phyloP scores from a whole-genome alignment of 2,888 invertebrate genomes.

The Glyphotaelius pellucidus region DNA sequence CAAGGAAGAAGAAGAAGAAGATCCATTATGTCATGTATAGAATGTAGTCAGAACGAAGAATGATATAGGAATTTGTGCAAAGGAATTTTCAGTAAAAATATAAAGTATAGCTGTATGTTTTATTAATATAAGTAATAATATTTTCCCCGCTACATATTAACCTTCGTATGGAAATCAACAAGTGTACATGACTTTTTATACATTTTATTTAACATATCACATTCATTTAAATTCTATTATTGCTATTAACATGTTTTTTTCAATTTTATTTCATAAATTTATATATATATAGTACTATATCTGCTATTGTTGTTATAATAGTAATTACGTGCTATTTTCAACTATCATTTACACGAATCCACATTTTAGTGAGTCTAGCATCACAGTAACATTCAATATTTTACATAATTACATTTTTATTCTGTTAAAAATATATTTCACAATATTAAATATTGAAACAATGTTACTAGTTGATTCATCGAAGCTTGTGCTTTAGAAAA shows the following conservation, averaged over 20 bases:
- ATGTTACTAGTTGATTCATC: background rate
- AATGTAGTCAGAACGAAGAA: background rate
- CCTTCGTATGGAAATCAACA: conserved; percentile 19
- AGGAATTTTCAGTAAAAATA: background rate
- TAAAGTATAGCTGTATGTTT: background rate
- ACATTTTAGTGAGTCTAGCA: conserved; percentile 46
- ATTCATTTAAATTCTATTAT: conserved; percentile 60
- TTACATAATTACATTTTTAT: conserved; percentile 19
- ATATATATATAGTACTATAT: conserved; percentile 2
- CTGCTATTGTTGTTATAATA: background rate
- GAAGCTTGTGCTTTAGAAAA: background rate
- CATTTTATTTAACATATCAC: conserved; percentile 56
- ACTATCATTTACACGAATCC: conserved; percentile 36
- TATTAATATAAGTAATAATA: background rate
- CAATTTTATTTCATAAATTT: background rate
- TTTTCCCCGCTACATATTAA: background rate
- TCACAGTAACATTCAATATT: conserved; percentile 48
- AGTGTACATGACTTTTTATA: conserved; percentile 24
- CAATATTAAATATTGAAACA: background rate
- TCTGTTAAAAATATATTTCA: background rate
- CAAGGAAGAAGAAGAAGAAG: too few species aligned
- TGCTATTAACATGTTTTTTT: conserved; percentile 58
- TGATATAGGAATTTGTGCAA: background rate
- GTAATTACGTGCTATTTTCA: conserved; percentile 43
- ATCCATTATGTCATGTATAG: background rate